Evolutionary conservation across 2,113 vertebrate species (phyloP).

Genomic region (Sarotherodon lohbergeri): DNA sequence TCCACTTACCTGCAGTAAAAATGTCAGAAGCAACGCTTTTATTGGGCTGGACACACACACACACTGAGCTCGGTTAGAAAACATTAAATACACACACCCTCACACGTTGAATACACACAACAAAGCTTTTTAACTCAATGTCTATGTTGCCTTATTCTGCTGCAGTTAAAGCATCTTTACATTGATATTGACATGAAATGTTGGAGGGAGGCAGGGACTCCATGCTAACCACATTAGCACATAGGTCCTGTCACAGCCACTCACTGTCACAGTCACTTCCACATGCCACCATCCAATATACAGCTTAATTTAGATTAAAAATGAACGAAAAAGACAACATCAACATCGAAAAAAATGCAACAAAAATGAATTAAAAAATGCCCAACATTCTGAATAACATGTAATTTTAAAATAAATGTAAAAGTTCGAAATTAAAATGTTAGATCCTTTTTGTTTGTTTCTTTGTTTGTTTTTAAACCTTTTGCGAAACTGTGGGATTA

Average conservation of each 20-base stretch:
- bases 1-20: slow-evolving; percentile 70
- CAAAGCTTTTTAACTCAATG: not conserved
- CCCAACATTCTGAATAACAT: not conserved
- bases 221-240: slow-evolving; percentile 50
- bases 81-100: slow-evolving; percentile 1
- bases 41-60: slow-evolving; percentile 36
- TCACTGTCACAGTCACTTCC: slow-evolving; percentile 13
- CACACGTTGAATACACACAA: not conserved
- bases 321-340: not conserved
- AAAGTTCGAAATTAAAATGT: not conserved
- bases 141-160: not conserved
- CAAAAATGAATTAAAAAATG: not conserved
- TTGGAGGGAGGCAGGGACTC: slow-evolving; percentile 11
- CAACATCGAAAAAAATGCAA: fast-evolving
- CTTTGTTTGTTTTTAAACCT: not conserved
- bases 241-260: slow-evolving; percentile 44
- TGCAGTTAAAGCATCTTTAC: not conserved
- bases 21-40: slow-evolving; percentile 60
- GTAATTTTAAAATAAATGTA: not conserved
- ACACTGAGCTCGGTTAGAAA: not conserved
- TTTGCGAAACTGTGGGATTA: not conserved
- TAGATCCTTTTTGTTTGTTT: not conserved
- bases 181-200: slow-evolving; percentile 47
- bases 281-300: not conserved
- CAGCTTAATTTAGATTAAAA: not conserved